Evolutionary conservation across 1,140 invertebrate genomes (phyloP).

Genomic region (Ips typographus): DNA sequence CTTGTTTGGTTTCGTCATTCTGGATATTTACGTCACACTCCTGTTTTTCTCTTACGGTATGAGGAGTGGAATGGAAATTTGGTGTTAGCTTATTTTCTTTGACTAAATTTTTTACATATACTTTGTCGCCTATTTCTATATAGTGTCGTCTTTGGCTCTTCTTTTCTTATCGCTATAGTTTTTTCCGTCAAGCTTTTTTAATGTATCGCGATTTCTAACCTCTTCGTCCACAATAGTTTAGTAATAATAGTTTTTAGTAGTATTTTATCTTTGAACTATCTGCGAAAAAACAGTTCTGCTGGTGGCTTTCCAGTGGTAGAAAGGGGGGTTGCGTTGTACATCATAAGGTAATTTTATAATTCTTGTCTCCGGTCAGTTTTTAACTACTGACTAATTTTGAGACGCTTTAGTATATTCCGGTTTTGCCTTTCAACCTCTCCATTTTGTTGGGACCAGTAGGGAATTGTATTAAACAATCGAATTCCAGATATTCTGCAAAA

Average conservation of each 20-base stretch:
- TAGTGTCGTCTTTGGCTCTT: not conserved
- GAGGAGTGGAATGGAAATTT: constrained; percentile 12
- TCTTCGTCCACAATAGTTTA: not conserved
- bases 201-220: not conserved
- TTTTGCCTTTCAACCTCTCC: constrained; percentile 47
- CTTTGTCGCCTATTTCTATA: constrained; percentile 8
- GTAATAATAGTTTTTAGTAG: not conserved
- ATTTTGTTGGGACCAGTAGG: constrained; percentile 41
- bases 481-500: constrained; percentile 16
- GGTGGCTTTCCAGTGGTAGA: constrained; percentile 39
- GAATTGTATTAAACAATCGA: constrained; percentile 12
- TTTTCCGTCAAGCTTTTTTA: constrained; percentile 1
- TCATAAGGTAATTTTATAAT: constrained; percentile 42
- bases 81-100: constrained; percentile 24
- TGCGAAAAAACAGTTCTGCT: constrained; percentile 36
- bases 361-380: constrained; percentile 40
- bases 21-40: no score
- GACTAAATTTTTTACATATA: constrained; percentile 14
- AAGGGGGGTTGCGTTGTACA: constrained; percentile 45
- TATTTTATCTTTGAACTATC: constrained; percentile 15
- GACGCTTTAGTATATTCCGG: constrained; percentile 41
- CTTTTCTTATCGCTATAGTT: constrained; percentile 7
- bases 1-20: no score
- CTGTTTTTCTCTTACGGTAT: constrained; percentile 9
- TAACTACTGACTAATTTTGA: constrained; percentile 41